Percentiles rank a stretch among this genome's conserved stretches.
Conservation (phyloP, 2,888 invertebrate species). For the Drosophila anceps region DNA sequence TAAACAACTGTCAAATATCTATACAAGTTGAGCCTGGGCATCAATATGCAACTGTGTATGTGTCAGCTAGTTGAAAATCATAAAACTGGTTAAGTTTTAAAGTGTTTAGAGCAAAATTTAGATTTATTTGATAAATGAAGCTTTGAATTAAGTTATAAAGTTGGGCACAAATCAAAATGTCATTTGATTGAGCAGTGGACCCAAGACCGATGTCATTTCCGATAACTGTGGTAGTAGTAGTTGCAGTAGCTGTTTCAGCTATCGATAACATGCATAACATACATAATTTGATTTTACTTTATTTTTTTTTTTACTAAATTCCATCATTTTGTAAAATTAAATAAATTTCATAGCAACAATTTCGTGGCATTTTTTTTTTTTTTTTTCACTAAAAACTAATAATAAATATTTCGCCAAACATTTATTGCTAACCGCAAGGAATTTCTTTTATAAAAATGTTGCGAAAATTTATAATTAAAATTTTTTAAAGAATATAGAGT, state of each 20-base stretch:
- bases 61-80: neutral
- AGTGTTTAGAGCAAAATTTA: neutral
- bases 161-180: no score
- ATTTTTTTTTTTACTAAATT: neutral
- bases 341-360: neutral
- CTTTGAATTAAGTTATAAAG: no score
- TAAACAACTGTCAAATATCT: slow-evolving; percentile 17
- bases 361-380: neutral
- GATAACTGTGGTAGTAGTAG: no score
- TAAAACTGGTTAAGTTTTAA: neutral
- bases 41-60: neutral
- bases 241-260: no score
- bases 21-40: neutral
- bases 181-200: no score
- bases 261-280: no score
- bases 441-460: slow-evolving; percentile 15
- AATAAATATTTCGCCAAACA: slow-evolving; percentile 1
- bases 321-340: neutral
- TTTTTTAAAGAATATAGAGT: slow-evolving; percentile 18
- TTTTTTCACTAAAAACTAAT: neutral
- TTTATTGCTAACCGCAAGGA: slow-evolving; percentile 45
- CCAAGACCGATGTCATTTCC: no score
- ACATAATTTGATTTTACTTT: no score
- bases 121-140: neutral
- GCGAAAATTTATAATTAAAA: slow-evolving; percentile 34